Evolutionary conservation across 2,888 invertebrate species (phyloP).

Genomic region (Cacoxenus indagator): DNA sequence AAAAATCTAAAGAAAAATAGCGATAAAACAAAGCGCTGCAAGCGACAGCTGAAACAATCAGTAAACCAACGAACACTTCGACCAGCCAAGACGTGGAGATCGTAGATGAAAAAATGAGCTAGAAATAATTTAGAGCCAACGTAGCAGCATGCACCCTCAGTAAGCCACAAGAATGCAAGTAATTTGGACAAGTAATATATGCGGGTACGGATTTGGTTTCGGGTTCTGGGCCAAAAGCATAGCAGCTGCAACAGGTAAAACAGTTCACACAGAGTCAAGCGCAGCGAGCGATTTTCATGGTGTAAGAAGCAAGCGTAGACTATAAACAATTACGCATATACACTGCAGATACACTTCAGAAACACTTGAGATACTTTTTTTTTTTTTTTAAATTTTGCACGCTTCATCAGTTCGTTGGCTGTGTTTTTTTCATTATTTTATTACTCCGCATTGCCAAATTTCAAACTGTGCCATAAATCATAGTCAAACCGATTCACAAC

Average conservation of each 20-base stretch:
- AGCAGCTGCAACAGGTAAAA: neutral
- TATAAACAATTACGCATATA: constrained; percentile 4
- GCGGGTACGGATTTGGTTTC: neutral
- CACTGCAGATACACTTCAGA: neutral
- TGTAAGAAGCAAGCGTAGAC: neutral
- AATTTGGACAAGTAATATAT: constrained; percentile 5
- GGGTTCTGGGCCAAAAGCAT: neutral
- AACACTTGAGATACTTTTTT: too few species aligned
- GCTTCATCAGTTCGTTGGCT: neutral
- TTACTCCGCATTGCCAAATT: neutral
- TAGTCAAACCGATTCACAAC: neutral
- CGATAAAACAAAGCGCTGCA: neutral
- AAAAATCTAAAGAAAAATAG: neutral
- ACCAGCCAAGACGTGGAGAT: neutral
- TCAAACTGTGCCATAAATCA: neutral
- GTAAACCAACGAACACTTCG: neutral
- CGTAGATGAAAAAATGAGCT: neutral
- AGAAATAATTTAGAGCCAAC: constrained; percentile 1
- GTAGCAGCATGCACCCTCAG: constrained; percentile 7
- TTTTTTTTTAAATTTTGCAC: neutral
- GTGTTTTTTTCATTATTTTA: neutral
- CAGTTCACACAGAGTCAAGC: neutral
- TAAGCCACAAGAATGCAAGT: constrained; percentile 14
- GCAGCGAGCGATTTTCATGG: neutral
- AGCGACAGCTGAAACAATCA: neutral